Evolutionary conservation across 2,888 invertebrate genomes (phyloP).

Genomic region (Unio delphinus): DNA sequence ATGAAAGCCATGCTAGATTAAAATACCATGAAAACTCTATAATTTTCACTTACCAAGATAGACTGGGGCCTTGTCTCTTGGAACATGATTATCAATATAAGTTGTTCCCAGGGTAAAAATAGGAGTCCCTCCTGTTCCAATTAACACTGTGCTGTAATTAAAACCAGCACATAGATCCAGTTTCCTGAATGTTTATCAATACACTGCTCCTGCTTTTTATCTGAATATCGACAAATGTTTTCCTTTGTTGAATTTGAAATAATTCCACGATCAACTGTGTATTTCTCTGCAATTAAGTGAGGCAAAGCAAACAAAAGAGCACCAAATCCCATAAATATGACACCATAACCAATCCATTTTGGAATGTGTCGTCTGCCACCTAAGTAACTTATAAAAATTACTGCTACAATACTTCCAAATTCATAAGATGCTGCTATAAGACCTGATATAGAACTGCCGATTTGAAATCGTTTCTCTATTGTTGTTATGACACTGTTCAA

Average conservation of each 20-base stretch:
- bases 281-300: conserved; percentile 78
- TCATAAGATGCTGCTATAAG: conserved; percentile 95
- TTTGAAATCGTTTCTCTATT: conserved; percentile 92
- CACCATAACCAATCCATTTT: conserved; percentile 93
- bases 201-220: conserved; percentile 73
- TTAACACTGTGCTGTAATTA: conserved; percentile 90
- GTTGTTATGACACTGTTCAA: conserved; percentile 87
- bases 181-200: conserved; percentile 69
- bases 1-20: no score
- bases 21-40: background rate
- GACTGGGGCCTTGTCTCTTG: conserved; percentile 92
- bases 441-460: conserved; percentile 93
- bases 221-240: conserved; percentile 69
- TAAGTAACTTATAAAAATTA: conserved; percentile 95
- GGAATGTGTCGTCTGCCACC: conserved; percentile 93
- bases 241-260: conserved; percentile 47
- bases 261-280: conserved; percentile 56
- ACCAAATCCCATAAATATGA: conserved; percentile 92
- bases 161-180: conserved; percentile 84
- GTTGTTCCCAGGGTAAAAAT: conserved; percentile 88
- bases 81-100: conserved; percentile 95
- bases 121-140: conserved; percentile 95
- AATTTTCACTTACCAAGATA: conserved; percentile 84
- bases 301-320: conserved; percentile 94
- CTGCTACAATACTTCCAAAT: conserved; percentile 91